Evolutionary conservation across 1,140 invertebrate genomes (phyloP).

Genomic region (Meloidogyne exigua): DNA sequence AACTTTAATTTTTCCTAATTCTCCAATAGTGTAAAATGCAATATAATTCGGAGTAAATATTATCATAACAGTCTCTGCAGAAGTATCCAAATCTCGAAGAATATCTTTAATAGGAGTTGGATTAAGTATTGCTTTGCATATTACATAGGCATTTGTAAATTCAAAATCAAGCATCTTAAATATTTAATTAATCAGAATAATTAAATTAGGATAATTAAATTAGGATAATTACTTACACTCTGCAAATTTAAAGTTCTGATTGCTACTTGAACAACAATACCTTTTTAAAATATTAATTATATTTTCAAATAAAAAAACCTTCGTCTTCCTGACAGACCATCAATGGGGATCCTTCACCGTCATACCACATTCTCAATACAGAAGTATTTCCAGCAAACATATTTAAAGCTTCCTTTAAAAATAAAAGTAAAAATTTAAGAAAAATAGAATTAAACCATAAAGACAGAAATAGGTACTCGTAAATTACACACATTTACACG

Average conservation of each 20-base stretch:
- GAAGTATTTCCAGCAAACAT: constrained; percentile 24
- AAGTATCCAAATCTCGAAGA: constrained; percentile 14
- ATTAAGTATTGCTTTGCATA: constrained; percentile 11
- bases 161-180: constrained; percentile 22
- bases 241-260: constrained; percentile 20
- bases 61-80: constrained; percentile 20
- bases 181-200: neutral
- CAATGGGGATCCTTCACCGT: constrained; percentile 10
- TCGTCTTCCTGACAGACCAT: constrained; percentile 16
- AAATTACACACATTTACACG: constrained; percentile 14
- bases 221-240: constrained; percentile 5
- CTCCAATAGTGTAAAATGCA: constrained; percentile 17
- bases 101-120: constrained; percentile 15
- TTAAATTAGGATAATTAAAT: no score
- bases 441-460: constrained; percentile 7
- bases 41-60: constrained; percentile 23
- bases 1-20: constrained; percentile 18
- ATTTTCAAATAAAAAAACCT: neutral
- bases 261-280: constrained; percentile 17
- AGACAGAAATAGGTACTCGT: constrained; percentile 5
- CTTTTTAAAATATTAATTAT: neutral
- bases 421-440: neutral
- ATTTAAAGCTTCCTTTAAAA: constrained; percentile 18
- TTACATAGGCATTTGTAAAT: constrained; percentile 11
- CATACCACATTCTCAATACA: constrained; percentile 11